Conservation (phyloP, 2,113 vertebrate genomes). For the Rhombomys opimus region DNA sequence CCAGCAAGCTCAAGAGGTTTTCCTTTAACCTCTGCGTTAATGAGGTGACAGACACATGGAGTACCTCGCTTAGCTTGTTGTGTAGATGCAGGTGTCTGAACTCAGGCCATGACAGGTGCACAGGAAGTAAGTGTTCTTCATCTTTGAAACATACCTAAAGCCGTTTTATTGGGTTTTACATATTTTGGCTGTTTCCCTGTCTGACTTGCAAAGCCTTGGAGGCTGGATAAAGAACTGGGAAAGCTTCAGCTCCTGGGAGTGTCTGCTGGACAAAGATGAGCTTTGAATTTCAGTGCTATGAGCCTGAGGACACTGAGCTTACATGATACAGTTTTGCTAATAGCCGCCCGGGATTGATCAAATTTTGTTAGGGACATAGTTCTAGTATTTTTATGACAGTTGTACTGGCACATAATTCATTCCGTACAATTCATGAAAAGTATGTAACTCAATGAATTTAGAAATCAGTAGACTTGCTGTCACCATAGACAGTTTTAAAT, state of each 20-base stretch:
- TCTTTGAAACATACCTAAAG: no score
- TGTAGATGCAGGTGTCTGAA: neutral
- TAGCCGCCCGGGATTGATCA: neutral
- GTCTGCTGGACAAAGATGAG: neutral
- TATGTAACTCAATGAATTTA: neutral
- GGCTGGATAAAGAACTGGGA: neutral
- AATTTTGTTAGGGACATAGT: neutral
- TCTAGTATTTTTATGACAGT: neutral
- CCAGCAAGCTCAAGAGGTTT: neutral
- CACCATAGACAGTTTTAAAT: neutral
- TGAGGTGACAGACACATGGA: neutral
- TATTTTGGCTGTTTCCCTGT: neutral
- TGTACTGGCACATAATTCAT: neutral
- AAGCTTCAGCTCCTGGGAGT: neutral
- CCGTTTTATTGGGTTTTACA: neutral
- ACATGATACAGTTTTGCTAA: neutral
- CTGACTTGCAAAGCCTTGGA: neutral
- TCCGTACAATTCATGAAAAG: neutral
- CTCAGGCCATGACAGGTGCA: no score
- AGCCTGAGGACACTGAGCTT: neutral
- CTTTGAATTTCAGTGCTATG: neutral
- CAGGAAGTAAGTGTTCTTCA: neutral
- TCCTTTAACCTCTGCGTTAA: neutral
- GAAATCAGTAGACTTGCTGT: neutral
- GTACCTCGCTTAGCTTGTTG: neutral